Conservation (phyloP, 2,888 invertebrate genomes). For the Meiosimyza decipiens region DNA sequence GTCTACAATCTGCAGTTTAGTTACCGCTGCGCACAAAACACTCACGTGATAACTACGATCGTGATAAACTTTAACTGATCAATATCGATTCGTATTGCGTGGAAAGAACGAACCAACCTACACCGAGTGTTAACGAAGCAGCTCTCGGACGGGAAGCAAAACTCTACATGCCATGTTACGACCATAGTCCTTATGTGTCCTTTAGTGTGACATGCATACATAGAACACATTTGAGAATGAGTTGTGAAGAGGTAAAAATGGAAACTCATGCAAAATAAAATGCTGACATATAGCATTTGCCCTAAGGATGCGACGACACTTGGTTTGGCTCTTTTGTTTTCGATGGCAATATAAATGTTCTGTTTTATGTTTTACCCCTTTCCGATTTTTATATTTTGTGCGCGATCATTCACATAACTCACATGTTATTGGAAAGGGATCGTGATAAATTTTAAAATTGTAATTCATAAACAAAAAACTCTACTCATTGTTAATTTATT, state of each 20-base stretch:
- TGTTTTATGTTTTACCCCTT: neutral
- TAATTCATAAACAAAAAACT: conserved; percentile 35
- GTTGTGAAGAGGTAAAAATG: conserved; percentile 8
- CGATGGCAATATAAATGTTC: neutral
- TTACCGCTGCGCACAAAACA: neutral
- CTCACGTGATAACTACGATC: conserved; percentile 8
- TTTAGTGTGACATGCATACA: conserved; percentile 15
- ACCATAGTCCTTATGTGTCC: neutral
- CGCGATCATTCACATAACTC: conserved; percentile 27
- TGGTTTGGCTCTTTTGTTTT: conserved; percentile 4
- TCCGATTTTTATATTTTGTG: conserved; percentile 1
- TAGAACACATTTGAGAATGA: neutral
- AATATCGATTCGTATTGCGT: neutral
- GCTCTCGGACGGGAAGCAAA: neutral
- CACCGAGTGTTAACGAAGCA: neutral
- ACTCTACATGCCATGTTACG: neutral
- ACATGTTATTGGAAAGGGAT: conserved; percentile 23
- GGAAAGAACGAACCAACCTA: neutral
- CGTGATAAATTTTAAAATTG: conserved; percentile 29
- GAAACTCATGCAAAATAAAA: conserved; percentile 29
- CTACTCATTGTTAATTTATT: conserved; percentile 36
- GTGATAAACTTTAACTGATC: conserved; percentile 21
- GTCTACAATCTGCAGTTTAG: neutral
- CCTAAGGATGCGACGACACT: conserved; percentile 4
- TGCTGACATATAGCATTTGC: conserved; percentile 17